Evolutionary conservation across 2,888 invertebrate genomes (phyloP).

Genomic region (Cosmia trapezina): DNA sequence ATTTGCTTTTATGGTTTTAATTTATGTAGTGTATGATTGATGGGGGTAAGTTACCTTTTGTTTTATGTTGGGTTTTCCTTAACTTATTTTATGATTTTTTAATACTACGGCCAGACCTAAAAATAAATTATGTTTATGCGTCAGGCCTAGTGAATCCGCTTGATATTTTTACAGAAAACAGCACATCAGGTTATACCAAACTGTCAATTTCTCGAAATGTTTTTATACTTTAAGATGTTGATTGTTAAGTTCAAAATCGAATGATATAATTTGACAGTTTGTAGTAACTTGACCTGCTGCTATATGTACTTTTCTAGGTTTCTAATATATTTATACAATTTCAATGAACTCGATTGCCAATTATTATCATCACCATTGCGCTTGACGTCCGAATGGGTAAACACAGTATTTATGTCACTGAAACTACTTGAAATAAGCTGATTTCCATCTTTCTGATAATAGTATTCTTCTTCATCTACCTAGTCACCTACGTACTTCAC

Average conservation of each 20-base stretch:
- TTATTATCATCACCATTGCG: not conserved
- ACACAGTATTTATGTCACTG: not conserved
- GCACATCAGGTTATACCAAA: no score
- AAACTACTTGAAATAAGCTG: conserved; percentile 6
- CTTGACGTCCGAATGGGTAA: not conserved
- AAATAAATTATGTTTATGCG: not conserved
- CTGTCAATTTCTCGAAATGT: no score
- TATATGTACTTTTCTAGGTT: not conserved
- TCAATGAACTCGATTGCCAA: not conserved
- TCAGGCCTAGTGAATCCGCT: not conserved
- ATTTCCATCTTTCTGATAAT: not conserved
- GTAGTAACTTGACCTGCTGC: no score
- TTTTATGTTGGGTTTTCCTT: not conserved
- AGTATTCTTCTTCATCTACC: not conserved
- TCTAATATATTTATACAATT: not conserved
- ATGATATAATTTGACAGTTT: no score
- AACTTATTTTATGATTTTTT: not conserved
- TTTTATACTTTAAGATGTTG: no score
- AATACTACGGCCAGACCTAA: not conserved
- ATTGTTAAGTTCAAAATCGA: no score
- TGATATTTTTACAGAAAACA: not conserved
- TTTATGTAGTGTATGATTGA: conserved; percentile 13
- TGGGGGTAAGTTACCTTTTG: conserved; percentile 37
- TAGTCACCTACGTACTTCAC: not conserved
- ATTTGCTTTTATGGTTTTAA: conserved; percentile 25